Percentiles rank a stretch among this genome's conserved stretches.
Evolutionary conservation across 1,140 invertebrate genomes (phyloP).

Genomic region (Lepidurus arcticus): DNA sequence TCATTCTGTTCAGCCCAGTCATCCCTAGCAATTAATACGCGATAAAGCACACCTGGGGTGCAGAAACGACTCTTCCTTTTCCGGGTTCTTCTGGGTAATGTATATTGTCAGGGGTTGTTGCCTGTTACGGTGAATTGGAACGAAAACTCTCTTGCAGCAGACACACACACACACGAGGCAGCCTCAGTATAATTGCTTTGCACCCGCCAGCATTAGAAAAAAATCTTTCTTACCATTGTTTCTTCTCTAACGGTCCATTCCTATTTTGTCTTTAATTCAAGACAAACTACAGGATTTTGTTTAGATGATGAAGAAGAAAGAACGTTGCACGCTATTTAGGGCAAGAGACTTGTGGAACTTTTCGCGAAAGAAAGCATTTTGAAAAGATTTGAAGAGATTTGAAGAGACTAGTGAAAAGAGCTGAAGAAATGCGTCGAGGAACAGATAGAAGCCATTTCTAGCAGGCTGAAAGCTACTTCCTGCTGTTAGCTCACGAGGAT

Average conservation of each 20-base stretch:
- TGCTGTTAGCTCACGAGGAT: not conserved
- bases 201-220: too few relatives aligned
- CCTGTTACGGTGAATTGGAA: too few relatives aligned
- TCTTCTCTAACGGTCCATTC: too few relatives aligned
- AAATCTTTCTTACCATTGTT: too few relatives aligned
- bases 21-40: slow-evolving; percentile 15
- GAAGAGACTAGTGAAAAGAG: not conserved
- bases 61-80: not conserved
- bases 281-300: too few relatives aligned
- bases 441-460: not conserved
- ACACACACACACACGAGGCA: too few relatives aligned
- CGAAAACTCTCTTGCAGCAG: too few relatives aligned
- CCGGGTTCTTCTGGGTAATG: slow-evolving; percentile 7
- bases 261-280: too few relatives aligned
- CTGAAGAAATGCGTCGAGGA: not conserved
- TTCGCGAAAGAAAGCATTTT: not conserved
- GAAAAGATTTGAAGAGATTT: not conserved
- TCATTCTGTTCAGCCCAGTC: slow-evolving; percentile 17
- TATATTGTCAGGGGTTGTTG: not conserved
- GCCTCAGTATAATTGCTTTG: too few relatives aligned
- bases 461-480: not conserved
- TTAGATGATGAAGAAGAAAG: too few relatives aligned
- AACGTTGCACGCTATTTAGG: too few relatives aligned
- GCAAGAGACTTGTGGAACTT: not conserved
- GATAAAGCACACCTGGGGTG: slow-evolving; percentile 17